phyloP scores from a whole-genome alignment of 2,888 invertebrate genomes.

The Conomelus anceps region DNA sequence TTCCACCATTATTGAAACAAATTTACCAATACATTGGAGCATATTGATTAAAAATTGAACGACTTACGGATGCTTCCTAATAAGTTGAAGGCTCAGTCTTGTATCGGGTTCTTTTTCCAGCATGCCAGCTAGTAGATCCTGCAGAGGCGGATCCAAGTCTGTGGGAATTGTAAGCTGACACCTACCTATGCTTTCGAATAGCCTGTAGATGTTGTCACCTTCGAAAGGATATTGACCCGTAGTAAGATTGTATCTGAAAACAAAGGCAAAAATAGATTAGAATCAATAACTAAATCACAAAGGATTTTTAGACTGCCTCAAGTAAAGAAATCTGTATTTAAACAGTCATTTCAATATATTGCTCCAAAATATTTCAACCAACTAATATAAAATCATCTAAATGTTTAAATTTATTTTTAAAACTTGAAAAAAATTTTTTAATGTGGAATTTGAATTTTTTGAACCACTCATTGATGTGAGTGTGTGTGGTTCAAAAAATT shows the following conservation, averaged over 20 bases:
- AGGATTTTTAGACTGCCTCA: not conserved
- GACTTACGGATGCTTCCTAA: constrained; percentile 69
- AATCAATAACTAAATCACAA: not conserved
- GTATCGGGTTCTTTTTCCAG: constrained; percentile 70
- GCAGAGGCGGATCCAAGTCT: constrained; percentile 65
- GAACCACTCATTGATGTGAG: too few relatives aligned
- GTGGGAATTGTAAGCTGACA: constrained; percentile 81
- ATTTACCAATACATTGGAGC: too few relatives aligned
- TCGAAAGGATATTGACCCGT: constrained; percentile 97
- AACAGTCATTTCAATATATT: too few relatives aligned
- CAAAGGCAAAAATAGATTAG: constrained; percentile 9
- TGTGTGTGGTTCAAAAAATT: too few relatives aligned
- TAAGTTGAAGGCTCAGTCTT: constrained; percentile 72
- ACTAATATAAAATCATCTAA: too few relatives aligned
- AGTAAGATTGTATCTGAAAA: constrained; percentile 82
- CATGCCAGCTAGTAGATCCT: constrained; percentile 74
- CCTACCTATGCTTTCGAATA: constrained; percentile 92
- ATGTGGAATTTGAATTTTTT: too few relatives aligned
- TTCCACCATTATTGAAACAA: too few relatives aligned
- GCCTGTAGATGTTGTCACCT: constrained; percentile 90
- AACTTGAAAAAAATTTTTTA: too few relatives aligned
- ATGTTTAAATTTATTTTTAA: not conserved
- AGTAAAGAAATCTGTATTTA: too few relatives aligned
- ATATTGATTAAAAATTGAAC: too few relatives aligned
- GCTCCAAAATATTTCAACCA: too few relatives aligned